Evolutionary conservation across 2,888 invertebrate genomes (phyloP).

Genomic region (Andrena minutula): DNA sequence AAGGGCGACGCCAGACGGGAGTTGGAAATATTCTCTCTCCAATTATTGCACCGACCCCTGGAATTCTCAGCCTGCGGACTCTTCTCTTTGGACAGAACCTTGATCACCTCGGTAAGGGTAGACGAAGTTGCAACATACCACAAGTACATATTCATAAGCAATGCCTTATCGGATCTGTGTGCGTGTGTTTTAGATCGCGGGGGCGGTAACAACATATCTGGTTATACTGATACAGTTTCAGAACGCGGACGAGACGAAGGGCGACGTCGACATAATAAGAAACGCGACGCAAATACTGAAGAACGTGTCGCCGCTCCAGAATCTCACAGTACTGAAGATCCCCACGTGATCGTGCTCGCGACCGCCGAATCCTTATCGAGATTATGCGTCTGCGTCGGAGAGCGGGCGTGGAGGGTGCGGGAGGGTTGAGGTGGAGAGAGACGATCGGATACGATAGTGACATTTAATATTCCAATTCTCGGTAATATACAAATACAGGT

Average conservation of each 20-base stretch:
- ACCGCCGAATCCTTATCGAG: neutral
- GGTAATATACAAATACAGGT: conserved; percentile 74
- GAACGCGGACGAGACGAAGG: conserved; percentile 85
- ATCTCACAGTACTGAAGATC: conserved; percentile 57
- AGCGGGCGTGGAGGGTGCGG: too few species aligned
- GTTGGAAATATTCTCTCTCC: conserved; percentile 87
- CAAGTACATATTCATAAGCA: neutral
- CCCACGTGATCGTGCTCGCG: neutral
- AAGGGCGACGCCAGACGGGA: conserved; percentile 84
- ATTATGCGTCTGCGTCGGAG: neutral
- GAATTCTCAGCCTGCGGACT: conserved; percentile 87
- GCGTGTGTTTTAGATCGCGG: conserved; percentile 85
- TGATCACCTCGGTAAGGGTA: conserved; percentile 86
- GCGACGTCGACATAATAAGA: conserved; percentile 72
- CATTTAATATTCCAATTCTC: conserved; percentile 75
- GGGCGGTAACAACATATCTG: conserved; percentile 87
- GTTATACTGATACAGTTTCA: conserved; percentile 88
- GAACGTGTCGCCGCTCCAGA: conserved; percentile 73
- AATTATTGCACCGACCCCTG: conserved; percentile 86
- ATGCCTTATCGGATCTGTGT: neutral
- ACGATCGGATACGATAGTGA: conserved; percentile 72
- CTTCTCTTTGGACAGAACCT: conserved; percentile 86
- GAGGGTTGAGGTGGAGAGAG: conserved; percentile 25
- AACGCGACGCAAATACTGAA: conserved; percentile 78
- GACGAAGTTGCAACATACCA: neutral